Evolutionary conservation across 2,888 invertebrate genomes (phyloP), one percentile per base, ranked within the genome.

Genomic region (Mamestra brassicae): DNA sequence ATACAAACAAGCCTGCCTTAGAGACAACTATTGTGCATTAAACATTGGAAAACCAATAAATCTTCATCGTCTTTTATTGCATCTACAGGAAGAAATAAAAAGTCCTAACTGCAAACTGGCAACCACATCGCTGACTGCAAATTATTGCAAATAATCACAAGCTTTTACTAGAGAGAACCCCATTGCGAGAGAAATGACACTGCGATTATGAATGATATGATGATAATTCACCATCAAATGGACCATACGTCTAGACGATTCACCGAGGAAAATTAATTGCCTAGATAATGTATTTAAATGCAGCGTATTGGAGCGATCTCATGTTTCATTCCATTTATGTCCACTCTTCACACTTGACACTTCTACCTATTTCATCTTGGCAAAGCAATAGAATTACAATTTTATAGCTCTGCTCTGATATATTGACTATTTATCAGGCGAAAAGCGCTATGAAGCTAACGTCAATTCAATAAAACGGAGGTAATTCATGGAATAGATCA

Each of bases 261-360:
- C 84, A 71, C 61, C 7, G 63, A 54, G 63, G 79, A 62, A 74
- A 84, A 84, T 84, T 71, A 84, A 83, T 84, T 73, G 76, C 65
- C 74, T 71, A 72, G 79, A 74, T 79, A 84, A 84, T 84, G 63
- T 58, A 80, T 76, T 83, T 80, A 80, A 81, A 71, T 79, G 76
- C 84, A 64, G 6, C 70, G 68, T 52, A 80, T 71, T 52, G 65
- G 72, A 74, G 76, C 74, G 74, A 67, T 84, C 81, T 83, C 73
- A 65, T 78, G 70, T 84, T 79, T 84, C 79, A 84, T 79, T 76
- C 70, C 79, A 72, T 76, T 82, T 80, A 83, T 52, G 42, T 73
- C 73, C 62, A 57, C 71, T 82, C 84, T 80, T 80, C 62, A 76
- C 67, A 68, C 80, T 80, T 80, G 76, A 80, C 80, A 81, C 80